Base-by-base conservation (phyloP, 1,140 invertebrate species). In the Drosophila nikananu region DNA sequence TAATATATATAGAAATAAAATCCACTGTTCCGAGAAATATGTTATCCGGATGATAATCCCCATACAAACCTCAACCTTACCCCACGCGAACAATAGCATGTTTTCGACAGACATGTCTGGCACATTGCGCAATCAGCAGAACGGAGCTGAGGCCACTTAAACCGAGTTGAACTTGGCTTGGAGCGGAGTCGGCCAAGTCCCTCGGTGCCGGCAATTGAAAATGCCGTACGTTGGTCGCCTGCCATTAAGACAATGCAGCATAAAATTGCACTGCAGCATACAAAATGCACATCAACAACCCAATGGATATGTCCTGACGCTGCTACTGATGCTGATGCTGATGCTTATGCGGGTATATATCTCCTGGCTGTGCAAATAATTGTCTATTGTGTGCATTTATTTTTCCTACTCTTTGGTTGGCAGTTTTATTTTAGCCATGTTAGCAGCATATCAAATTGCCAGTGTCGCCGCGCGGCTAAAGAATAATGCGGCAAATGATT, bases 241-340 rank as follows among this genome's bases (percentile, higher is more conserved):
- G 78, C 80, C 83, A 79, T 76, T 82, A 75, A 63, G 58, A 82
- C 82, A 86, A 86, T 86, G 82, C 79, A 82, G 83, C 73, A 74
- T 77, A 63, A 81, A 74, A 86, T 66, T 51, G 49, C 82, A 67
- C 58, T 86, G 82, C 78, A 70, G 83, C 73, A 81, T 65, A 60
- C 48, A 51, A 51, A 62, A 63, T 65, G 44, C 49, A 60, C 57
- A 58, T 57, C 46, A 52, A 30, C 27, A 42, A 37, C 48, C 13
- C 44, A 23, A 35, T 57, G 54, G 54, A 46, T 62, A 44, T 62
- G 32, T 46, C 19, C 27, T 51, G n/a, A 30, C 19, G n/a, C 25
- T 39, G 51, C 12, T 54, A 19, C 23, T 54, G 32, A 21, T 54
- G 21, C 30, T 54, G 32, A 21, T 54, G 30, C 30, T 54, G 30